These are phyloP conservation scores for Drosophila helvetica DNA, from an alignment of 2,888 invertebrate species.

Conservation along the genomic window DNA sequence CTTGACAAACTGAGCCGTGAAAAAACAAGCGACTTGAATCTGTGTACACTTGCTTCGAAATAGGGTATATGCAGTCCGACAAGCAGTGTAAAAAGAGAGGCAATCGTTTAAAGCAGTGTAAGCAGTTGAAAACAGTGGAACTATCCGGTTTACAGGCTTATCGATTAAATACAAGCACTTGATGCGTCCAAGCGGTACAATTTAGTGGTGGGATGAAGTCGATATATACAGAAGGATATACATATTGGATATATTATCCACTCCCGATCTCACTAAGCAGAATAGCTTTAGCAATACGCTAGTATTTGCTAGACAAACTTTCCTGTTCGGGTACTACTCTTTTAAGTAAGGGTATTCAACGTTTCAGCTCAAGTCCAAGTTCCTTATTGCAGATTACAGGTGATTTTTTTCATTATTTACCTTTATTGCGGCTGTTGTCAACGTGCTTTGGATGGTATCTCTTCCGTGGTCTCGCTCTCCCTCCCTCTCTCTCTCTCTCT, in stretches of 20 bases:
- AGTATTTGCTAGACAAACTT: not conserved
- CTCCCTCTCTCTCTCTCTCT: not conserved
- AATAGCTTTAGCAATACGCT: too few species aligned
- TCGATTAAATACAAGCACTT: too few species aligned
- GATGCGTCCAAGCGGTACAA: too few species aligned
- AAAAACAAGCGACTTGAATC: constrained; percentile 55
- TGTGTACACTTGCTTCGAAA: constrained; percentile 21
- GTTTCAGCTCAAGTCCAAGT: not conserved
- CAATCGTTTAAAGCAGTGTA: not conserved
- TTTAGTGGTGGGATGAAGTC: too few species aligned
- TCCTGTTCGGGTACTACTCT: not conserved
- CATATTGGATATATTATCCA: too few species aligned
- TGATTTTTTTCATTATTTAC: constrained; percentile 49
- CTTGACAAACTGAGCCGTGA: constrained; percentile 73
- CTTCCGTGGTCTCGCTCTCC: constrained; percentile 6
- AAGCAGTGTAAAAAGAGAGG: not conserved
- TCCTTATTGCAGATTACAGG: constrained; percentile 37
- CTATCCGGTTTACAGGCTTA: too few species aligned
- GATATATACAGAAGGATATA: too few species aligned
- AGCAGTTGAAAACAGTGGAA: not conserved
- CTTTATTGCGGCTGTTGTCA: constrained; percentile 29
- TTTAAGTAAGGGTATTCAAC: constrained; percentile 10
- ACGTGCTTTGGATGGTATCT: constrained; percentile 47
- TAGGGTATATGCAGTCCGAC: constrained; percentile 1
- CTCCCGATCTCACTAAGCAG: too few species aligned